Conservation (phyloP, 2,888 invertebrate species). For the Torymus texanus region DNA sequence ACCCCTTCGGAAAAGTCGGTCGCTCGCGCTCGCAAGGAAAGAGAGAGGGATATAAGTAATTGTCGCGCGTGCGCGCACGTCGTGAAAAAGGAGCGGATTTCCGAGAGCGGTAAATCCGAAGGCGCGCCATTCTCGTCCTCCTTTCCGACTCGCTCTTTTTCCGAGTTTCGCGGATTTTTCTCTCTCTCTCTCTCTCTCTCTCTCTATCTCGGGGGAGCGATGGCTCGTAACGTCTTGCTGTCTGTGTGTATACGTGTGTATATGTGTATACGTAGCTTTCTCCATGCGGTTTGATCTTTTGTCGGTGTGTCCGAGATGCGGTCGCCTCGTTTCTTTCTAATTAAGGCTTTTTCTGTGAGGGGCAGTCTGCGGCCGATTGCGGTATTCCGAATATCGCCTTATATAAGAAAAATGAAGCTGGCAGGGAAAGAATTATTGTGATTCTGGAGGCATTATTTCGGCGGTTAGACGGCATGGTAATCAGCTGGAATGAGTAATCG, state of each 20-base stretch:
- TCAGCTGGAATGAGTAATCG: too few species aligned
- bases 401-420: too few species aligned
- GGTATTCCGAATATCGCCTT: too few species aligned
- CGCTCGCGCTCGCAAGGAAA: background rate
- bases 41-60: constrained; percentile 37
- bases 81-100: constrained; percentile 43
- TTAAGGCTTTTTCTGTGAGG: too few species aligned
- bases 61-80: constrained; percentile 10
- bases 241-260: too few species aligned
- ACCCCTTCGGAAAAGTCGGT: constrained; percentile 38
- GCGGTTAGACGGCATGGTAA: too few species aligned
- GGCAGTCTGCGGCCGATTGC: too few species aligned
- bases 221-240: too few species aligned
- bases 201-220: background rate
- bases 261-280: background rate
- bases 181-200: constrained; percentile 1
- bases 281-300: background rate
- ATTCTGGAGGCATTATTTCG: too few species aligned
- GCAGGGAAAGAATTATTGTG: too few species aligned
- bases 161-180: background rate
- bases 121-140: constrained; percentile 15
- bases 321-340: background rate
- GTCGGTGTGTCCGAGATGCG: background rate
- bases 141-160: constrained; percentile 15
- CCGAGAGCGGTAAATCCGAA: constrained; percentile 46